Base-by-base conservation (phyloP, 2,113 vertebrate genomes). In the Tautogolabrus adspersus region DNA sequence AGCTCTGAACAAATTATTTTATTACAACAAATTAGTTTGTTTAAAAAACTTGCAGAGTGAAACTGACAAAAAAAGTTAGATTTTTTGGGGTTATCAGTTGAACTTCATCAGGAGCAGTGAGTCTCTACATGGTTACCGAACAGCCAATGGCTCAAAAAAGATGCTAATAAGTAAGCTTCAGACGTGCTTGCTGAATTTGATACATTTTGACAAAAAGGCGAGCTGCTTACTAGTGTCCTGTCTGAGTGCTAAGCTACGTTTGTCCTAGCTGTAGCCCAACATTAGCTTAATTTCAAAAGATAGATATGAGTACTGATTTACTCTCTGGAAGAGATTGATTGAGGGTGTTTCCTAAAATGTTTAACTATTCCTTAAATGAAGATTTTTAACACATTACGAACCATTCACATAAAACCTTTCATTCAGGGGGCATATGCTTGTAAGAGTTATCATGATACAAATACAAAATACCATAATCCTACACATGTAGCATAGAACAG, bases 401-500 rank as follows among this genome's bases (percentile, higher is more conserved):
- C 38, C 23, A 16, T 61, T 66, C 22, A 71, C 57, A 46, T 62
- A 46, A 15, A 16, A 15, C 15, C 58, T 77, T 82, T 76, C 10
- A 66, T 77, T 83, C 18, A 64, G 56, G 68, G 26, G 56, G 44
- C 38, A 83, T 72, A 79, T 59, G 72, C 78, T 46, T 22, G 66
- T 70, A 75, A 63, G 74, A 12, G 59, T 73, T 73, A 12, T 18
- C 55, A 37, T 82, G 63, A 79, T 51, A 77, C 54, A 30, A 56
- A 78, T 55, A 76, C 52, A 49, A 30, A 56, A 78, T 55, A 76
- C 52, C 70, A 81, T 64, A 56, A 8, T 66, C 56, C 82, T 71
- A 64, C 8, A n/a, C 49, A 81, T 75, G 78, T 82, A 86, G 83
- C 84, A 77, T 62, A 75, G 69, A 81, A 77, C 44, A 15, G 23